Evolutionary conservation across 2,888 invertebrate species (phyloP), one percentile per base, ranked within the genome.

Genomic region (Tinea pellionella): DNA sequence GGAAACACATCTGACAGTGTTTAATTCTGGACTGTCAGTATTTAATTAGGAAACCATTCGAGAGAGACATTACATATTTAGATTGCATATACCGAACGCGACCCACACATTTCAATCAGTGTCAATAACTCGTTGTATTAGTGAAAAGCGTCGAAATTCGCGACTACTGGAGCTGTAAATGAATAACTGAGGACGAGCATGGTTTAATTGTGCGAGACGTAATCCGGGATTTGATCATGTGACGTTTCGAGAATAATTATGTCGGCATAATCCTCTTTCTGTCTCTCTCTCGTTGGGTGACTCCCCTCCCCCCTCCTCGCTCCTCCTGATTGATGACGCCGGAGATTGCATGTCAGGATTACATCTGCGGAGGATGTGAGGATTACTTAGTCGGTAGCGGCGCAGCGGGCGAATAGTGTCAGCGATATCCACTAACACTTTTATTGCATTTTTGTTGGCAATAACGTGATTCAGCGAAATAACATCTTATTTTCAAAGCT

Each of bases 341-440:
- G 84, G 81, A 84, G 82, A 84, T 84, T 84, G 82, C 83, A 80
- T 80, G 82, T 80, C 83, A 80, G 80, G 82, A 81, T 82, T 82
- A 84, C 78, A 82, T 79, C 80, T 80, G 75, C 73, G 74, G 72
- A 76, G 83, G 80, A 83, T 80, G 77, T 81, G 71, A 74, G 80
- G 80, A 78, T 81, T 82, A 83, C 82, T 80, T 80, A 80, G 82
- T 77, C 75, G 69, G 37, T 75, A 70, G 37, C 70, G 69, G 37
- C 30, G 37, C 18, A 47, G 47, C 18, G 18, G n/a, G 47, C 16
- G 47, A 47, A 18, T 18, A 18, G 47, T 47, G 47, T 47, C 47
- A 47, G 47, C 47, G 47, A 47, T 47, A 47, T 47, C 16, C 47
- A 47, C 47, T 47, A 47, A 47, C 47, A 47, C 13, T 37, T 37